phyloP scores from a whole-genome alignment of 1,140 invertebrate genomes.

The Gryon sp. region DNA sequence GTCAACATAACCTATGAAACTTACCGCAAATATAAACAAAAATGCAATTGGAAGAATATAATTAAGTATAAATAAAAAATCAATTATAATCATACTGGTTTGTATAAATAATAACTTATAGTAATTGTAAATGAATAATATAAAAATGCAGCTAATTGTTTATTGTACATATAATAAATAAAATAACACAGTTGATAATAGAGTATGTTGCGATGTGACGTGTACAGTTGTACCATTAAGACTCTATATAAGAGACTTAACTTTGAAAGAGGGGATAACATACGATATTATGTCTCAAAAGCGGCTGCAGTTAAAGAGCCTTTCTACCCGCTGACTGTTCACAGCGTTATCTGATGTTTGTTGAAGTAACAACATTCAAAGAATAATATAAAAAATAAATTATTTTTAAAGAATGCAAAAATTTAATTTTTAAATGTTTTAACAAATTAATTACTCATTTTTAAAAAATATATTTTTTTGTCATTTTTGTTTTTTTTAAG shows the following conservation, averaged over 20 bases:
- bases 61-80: slow-evolving; percentile 1
- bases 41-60: slow-evolving; percentile 10
- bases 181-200: slow-evolving; percentile 17
- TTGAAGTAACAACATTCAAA: too few species aligned
- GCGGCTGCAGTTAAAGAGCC: too few species aligned
- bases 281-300: too few species aligned
- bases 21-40: slow-evolving; percentile 18
- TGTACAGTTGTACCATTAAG: slow-evolving; percentile 4
- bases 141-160: neutral
- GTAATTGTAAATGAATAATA: neutral
- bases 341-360: too few species aligned
- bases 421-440: too few species aligned
- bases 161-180: slow-evolving; percentile 1
- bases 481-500: too few species aligned
- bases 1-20: slow-evolving; percentile 37
- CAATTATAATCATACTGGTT: slow-evolving; percentile 14
- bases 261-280: neutral
- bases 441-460: too few species aligned
- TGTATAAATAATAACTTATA: neutral
- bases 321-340: too few species aligned
- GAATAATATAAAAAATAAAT: too few species aligned
- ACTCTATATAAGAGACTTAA: neutral
- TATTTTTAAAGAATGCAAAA: too few species aligned
- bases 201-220: neutral
- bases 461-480: too few species aligned